A percentile compares a stretch with the other conserved stretches of the same genome.
Evolutionary conservation across 2,888 invertebrate species (phyloP).

Genomic region (Tiphia femorata): DNA sequence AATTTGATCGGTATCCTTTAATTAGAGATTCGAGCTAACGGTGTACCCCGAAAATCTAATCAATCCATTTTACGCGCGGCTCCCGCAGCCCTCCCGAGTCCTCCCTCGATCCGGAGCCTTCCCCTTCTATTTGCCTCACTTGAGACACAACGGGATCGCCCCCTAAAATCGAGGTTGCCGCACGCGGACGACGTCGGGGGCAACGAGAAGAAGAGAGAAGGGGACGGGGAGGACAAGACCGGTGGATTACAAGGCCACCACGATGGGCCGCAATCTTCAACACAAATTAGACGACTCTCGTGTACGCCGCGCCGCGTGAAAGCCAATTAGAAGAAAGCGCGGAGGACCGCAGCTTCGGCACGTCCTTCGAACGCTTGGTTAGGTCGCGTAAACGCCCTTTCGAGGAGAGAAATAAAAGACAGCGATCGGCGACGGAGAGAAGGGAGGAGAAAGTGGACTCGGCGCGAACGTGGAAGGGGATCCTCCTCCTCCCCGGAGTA

Average conservation of each 20-base stretch:
- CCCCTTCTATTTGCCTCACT: too few relatives aligned
- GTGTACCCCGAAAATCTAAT: not conserved
- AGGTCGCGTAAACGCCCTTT: constrained; percentile 42
- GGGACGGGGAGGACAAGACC: not conserved
- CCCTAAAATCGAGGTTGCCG: not conserved
- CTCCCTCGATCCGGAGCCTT: too few relatives aligned
- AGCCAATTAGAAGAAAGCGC: constrained; percentile 52
- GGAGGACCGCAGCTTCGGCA: constrained; percentile 33
- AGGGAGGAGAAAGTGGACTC: constrained; percentile 1
- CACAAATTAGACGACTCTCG: too few relatives aligned
- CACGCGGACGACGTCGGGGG: not conserved
- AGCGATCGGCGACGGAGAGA: constrained; percentile 10
- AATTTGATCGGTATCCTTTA: not conserved
- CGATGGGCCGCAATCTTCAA: too few relatives aligned
- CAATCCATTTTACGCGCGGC: not conserved
- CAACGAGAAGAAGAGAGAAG: not conserved
- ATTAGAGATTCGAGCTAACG: not conserved
- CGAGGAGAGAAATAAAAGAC: constrained; percentile 18
- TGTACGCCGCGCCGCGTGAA: constrained; percentile 21
- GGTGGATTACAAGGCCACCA: too few relatives aligned
- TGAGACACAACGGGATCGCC: not conserved
- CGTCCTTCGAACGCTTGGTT: constrained; percentile 51
- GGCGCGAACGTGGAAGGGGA: constrained; percentile 1
- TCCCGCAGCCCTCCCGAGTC: too few relatives aligned
- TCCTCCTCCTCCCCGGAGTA: too few relatives aligned